Percentiles rank a stretch among this genome's conserved stretches.
Conservation (phyloP, 2,888 invertebrate species). For the Dicranocentrus wangi region DNA sequence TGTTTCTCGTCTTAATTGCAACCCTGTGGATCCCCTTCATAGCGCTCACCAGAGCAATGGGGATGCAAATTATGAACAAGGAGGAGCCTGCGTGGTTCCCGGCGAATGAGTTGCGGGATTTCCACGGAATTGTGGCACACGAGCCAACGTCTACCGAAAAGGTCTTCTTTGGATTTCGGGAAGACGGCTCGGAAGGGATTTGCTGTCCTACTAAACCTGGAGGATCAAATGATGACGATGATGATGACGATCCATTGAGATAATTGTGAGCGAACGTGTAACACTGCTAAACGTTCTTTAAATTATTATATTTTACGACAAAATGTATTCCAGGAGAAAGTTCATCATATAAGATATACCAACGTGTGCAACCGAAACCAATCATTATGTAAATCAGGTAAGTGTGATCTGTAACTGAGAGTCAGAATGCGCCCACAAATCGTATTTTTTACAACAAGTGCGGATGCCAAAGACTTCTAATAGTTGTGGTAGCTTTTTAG, state of each 20-base stretch:
- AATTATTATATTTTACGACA: not conserved
- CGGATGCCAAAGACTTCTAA: conserved; percentile 13
- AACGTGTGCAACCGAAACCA: not conserved
- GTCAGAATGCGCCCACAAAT: not conserved
- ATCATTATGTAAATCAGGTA: not conserved
- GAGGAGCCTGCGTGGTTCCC: conserved; percentile 95
- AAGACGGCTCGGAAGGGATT: conserved; percentile 87
- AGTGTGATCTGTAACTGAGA: not conserved
- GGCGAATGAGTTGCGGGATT: conserved; percentile 88
- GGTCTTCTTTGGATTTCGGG: conserved; percentile 86
- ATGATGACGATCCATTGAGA: conserved; percentile 44
- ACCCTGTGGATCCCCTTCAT: conserved; percentile 91
- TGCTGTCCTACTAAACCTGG: conserved; percentile 85
- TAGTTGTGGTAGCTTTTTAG: conserved; percentile 13
- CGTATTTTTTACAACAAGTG: not conserved
- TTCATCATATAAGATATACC: not conserved
- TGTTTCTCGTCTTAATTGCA: conserved; percentile 84
- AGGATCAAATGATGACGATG: conserved; percentile 75
- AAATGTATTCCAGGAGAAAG: not conserved
- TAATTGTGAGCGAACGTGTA: conserved; percentile 34
- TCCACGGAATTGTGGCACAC: conserved; percentile 90
- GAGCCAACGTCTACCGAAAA: conserved; percentile 86
- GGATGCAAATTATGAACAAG: conserved; percentile 87
- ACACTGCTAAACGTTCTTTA: no score
- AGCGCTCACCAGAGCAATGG: conserved; percentile 86